Percentiles rank a stretch among this genome's conserved stretches.
Conservation (phyloP, 2,888 invertebrate genomes). For the Spodoptera littoralis region DNA sequence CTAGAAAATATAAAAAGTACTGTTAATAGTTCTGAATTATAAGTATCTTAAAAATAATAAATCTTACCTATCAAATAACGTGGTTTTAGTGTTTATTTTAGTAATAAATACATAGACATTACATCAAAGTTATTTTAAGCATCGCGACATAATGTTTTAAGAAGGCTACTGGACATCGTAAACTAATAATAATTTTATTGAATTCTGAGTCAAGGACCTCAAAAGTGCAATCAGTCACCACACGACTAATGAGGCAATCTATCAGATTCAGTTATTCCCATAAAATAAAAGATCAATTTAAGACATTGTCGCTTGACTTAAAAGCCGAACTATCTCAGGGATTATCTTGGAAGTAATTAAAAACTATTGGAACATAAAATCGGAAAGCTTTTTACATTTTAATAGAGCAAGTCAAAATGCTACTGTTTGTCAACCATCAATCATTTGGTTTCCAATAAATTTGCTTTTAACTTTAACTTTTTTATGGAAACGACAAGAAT, state of each 20-base stretch:
- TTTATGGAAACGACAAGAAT: neutral
- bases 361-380: constrained; percentile 60
- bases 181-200: constrained; percentile 8
- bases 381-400: constrained; percentile 59
- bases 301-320: constrained; percentile 48
- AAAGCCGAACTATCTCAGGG: constrained; percentile 46
- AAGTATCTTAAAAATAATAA: no score
- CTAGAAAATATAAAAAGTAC: no score
- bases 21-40: no score
- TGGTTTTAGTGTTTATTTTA: no score
- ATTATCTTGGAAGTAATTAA: constrained; percentile 58
- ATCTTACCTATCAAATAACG: no score
- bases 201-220: constrained; percentile 32
- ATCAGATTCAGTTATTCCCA: constrained; percentile 47
- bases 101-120: no score
- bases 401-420: constrained; percentile 55
- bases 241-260: constrained; percentile 38
- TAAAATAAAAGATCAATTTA: constrained; percentile 44
- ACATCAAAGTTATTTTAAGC: no score
- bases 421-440: constrained; percentile 58
- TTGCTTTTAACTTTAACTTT: constrained; percentile 14
- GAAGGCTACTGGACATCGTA: neutral
- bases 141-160: no score
- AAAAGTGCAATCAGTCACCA: constrained; percentile 21
- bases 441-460: constrained; percentile 57